Base-by-base conservation (phyloP, 1,140 invertebrate genomes). In the Linepithema humile region DNA sequence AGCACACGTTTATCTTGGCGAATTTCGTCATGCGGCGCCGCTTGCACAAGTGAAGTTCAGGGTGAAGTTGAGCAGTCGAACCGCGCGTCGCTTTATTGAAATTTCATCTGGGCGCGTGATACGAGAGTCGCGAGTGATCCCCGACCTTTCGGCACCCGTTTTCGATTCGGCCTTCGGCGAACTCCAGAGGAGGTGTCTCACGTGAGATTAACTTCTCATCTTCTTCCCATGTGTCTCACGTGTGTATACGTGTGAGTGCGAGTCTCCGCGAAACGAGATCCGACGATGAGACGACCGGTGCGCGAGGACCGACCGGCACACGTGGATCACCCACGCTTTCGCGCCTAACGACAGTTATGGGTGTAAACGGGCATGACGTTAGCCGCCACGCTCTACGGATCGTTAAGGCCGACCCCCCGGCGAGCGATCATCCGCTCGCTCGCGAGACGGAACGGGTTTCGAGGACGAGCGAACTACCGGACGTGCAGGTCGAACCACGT, bases 281-380 rank as follows among this genome's bases (percentile, higher is more conserved):
- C 67, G 48, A 4, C 48, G 26, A 29, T 53, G 45, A 7, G 62
- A 15, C 23, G n/a, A 57, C 15, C 29, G 15, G 43, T 45, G 43
- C 43, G 15, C 7, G 35, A 2, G 32, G 23, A 50, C 26, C 53
- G 40, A 9, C 35, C 77, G 50, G 50, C 60, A 67, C 69, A 53
- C 75, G 84, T 35, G 74, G 88, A 89, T 90, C 91, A 92, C 92
- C 91, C 91, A 92, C 91, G 91, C 88, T 91, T 77, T 87, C 60
- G 85, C 88, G 89, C 90, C 91, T 88, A 91, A 92, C 90, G 88
- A 90, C 89, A 90, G 89, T 91, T 90, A 92, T 90, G 91, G 88
- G 87, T 92, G 92, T 92, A 92, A 92, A 92, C 91, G 77, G 90
- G 87, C 87, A 91, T 90, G 88, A 90, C 88, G 89, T 91, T 88